These are phyloP conservation scores for Idaea straminata DNA, from an alignment of 2,888 invertebrate genomes.

Conservation along the genomic window DNA sequence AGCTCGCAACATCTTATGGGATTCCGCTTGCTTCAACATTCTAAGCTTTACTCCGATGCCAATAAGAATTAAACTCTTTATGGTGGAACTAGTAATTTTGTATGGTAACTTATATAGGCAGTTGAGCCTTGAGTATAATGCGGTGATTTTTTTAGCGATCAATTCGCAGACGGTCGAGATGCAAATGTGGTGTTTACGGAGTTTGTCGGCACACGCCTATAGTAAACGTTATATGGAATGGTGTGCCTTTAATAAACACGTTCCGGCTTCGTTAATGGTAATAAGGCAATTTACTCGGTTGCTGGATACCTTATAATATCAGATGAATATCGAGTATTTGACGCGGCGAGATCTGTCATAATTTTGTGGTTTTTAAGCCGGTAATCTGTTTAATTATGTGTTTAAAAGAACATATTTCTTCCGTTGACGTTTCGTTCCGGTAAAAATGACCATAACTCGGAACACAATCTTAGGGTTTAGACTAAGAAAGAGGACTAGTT, in stretches of 20 bases:
- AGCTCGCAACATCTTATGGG: slow-evolving; percentile 56
- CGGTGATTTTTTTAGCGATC: slow-evolving; percentile 77
- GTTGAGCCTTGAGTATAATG: slow-evolving; percentile 65
- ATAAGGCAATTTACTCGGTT: slow-evolving; percentile 41
- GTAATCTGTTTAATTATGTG: slow-evolving; percentile 2
- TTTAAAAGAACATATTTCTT: slow-evolving; percentile 4
- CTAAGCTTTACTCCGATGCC: slow-evolving; percentile 32
- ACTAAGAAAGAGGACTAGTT: too few relatives aligned
- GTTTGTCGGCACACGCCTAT: slow-evolving; percentile 69
- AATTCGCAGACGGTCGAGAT: slow-evolving; percentile 70
- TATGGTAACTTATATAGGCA: slow-evolving; percentile 56
- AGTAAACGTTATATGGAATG: slow-evolving; percentile 51
- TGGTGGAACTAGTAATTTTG: slow-evolving; percentile 34
- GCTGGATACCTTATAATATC: slow-evolving; percentile 31
- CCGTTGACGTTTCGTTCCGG: too few relatives aligned
- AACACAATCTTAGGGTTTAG: too few relatives aligned
- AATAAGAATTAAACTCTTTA: slow-evolving; percentile 33
- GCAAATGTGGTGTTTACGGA: slow-evolving; percentile 74
- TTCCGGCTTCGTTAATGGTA: slow-evolving; percentile 42
- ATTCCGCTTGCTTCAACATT: slow-evolving; percentile 24
- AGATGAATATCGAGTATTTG: slow-evolving; percentile 26
- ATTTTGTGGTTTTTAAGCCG: slow-evolving; percentile 4
- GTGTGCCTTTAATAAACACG: slow-evolving; percentile 55
- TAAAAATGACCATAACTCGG: too few relatives aligned
- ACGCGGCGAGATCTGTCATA: slow-evolving; percentile 16